phyloP scores from a whole-genome alignment of 2,113 vertebrate genomes.

The Meleagris gallopavo region DNA sequence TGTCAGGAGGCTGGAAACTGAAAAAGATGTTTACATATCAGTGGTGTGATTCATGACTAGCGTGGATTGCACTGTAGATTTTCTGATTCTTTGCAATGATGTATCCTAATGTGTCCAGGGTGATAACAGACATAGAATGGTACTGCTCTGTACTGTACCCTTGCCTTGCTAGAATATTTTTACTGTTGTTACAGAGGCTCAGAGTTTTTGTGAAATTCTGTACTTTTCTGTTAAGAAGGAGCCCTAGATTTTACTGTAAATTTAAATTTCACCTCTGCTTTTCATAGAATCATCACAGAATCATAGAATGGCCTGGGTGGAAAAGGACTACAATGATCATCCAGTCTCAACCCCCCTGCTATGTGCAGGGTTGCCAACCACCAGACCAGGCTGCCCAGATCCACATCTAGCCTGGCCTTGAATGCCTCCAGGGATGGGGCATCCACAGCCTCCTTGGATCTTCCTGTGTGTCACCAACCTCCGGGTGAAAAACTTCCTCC shows the following conservation, averaged over 20 bases:
- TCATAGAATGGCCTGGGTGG: too few relatives aligned
- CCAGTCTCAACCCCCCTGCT: too few relatives aligned
- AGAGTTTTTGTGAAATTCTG: neutral
- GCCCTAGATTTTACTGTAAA: neutral
- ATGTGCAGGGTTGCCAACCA: too few relatives aligned
- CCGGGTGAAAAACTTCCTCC: too few relatives aligned
- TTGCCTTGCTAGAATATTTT: neutral
- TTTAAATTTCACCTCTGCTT: neutral
- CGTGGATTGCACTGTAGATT: neutral
- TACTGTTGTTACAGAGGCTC: accelerated
- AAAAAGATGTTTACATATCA: neutral
- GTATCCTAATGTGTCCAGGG: neutral
- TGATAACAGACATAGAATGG: neutral
- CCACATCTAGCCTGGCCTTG: too few relatives aligned
- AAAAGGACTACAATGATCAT: too few relatives aligned
- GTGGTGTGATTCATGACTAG: neutral
- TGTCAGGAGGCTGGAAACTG: neutral
- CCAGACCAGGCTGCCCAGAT: too few relatives aligned
- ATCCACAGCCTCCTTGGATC: too few relatives aligned
- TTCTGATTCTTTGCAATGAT: neutral
- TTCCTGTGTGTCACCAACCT: too few relatives aligned
- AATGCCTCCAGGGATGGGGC: too few relatives aligned
- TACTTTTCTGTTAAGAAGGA: neutral
- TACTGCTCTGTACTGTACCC: neutral
- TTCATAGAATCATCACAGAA: neutral